Conservation (phyloP, 1,140 invertebrate genomes). For the Pseudomyrmex concolor region DNA sequence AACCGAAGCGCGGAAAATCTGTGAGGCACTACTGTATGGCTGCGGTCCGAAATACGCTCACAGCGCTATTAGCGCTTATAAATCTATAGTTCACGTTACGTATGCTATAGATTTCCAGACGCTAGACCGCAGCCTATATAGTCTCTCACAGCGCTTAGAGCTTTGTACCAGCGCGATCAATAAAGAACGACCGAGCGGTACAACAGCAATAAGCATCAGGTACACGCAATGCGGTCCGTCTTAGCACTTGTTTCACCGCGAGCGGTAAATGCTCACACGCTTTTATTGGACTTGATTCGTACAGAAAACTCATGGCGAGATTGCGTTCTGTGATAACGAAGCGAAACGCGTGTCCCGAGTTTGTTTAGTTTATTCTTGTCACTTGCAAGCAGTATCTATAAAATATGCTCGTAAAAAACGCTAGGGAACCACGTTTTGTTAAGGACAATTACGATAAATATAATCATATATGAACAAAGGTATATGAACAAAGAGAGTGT, state of each 20-base stretch:
- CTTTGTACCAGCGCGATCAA: slow-evolving; percentile 37
- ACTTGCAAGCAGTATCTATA: slow-evolving; percentile 2
- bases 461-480: too few species aligned
- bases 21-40: too few species aligned
- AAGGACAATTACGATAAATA: not conserved
- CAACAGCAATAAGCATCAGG: not conserved
- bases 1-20: too few species aligned
- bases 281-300: slow-evolving; percentile 76
- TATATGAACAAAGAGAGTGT: not conserved
- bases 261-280: slow-evolving; percentile 13
- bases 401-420: slow-evolving; percentile 15
- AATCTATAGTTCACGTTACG: too few species aligned
- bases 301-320: slow-evolving; percentile 63
- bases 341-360: not conserved
- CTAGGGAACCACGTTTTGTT: not conserved
- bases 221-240: not conserved
- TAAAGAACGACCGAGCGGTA: slow-evolving; percentile 27
- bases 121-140: too few species aligned
- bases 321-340: slow-evolving; percentile 47
- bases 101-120: too few species aligned
- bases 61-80: too few species aligned
- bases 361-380: not conserved
- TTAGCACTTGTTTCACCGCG: not conserved
- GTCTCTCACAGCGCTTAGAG: slow-evolving; percentile 51
- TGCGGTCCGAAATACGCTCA: too few species aligned